Conservation (phyloP, 2,797 vertebrate species). For the Eurystomus glaucurus region DNA sequence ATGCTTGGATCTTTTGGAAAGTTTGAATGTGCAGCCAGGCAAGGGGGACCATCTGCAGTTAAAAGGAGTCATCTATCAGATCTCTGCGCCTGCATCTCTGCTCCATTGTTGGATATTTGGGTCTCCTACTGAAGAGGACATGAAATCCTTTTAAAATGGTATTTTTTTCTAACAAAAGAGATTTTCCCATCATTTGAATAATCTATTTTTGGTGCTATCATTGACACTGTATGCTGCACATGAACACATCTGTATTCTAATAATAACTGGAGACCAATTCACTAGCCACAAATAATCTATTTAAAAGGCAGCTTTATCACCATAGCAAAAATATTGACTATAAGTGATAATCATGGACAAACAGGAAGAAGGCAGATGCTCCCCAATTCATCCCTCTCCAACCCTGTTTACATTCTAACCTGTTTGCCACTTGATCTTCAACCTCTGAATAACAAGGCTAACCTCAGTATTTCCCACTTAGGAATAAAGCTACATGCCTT, state of each 20-base stretch:
- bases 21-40: not conserved
- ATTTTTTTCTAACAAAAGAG: not conserved
- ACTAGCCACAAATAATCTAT: not conserved
- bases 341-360: not conserved
- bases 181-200: not conserved
- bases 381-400: not conserved
- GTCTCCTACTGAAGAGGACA: not conserved
- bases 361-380: conserved; percentile 9
- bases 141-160: not conserved
- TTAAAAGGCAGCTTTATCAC: not conserved
- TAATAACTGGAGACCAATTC: not conserved
- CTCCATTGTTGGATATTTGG: not conserved
- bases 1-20: not conserved
- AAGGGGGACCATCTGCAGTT: rapidly evolving
- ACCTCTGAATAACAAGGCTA: conserved; percentile 22
- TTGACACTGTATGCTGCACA: not conserved
- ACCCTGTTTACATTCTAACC: conserved; percentile 36
- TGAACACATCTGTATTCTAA: not conserved
- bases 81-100: not conserved
- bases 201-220: not conserved
- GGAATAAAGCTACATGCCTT: not conserved
- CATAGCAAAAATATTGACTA: not conserved
- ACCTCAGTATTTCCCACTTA: conserved; percentile 37
- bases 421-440: conserved; percentile 65
- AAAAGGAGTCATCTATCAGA: not conserved